A percentile compares a stretch with the other conserved stretches of the same genome.
Conservation (phyloP, 2,797 vertebrate species). For the Lithobates pipiens region DNA sequence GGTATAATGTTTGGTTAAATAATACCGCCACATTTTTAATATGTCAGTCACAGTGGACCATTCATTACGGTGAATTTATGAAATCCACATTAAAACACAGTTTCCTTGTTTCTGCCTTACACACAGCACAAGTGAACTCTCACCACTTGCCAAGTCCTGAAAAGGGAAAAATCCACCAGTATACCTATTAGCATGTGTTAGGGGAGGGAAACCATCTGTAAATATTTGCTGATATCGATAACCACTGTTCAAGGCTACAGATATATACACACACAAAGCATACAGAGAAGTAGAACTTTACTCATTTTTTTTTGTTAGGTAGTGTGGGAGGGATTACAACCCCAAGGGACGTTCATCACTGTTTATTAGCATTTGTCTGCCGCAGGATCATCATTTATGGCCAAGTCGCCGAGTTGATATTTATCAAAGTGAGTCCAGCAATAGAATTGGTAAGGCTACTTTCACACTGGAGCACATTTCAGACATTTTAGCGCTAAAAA, state of each 20-base stretch:
- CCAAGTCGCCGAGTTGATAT: too few relatives aligned
- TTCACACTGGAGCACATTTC: too few relatives aligned
- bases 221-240: conserved; percentile 2
- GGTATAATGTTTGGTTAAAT: not conserved
- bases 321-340: not conserved
- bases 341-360: not conserved
- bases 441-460: too few relatives aligned
- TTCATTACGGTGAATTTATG: not conserved
- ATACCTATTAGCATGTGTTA: not conserved
- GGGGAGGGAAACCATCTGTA: not conserved
- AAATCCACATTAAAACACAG: conserved; percentile 6
- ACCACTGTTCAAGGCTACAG: not conserved
- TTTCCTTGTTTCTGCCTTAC: not conserved
- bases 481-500: too few relatives aligned
- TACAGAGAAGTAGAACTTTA: not conserved
- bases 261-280: not conserved
- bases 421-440: too few relatives aligned
- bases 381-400: too few relatives aligned
- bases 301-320: too few relatives aligned
- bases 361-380: not conserved
- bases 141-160: not conserved
- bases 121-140: conserved; percentile 1
- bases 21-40: not conserved
- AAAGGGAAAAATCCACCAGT: not conserved
- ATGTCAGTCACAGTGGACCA: not conserved